phyloP scores from a whole-genome alignment of 2,113 vertebrate genomes.

The Trematomus loennbergii region DNA sequence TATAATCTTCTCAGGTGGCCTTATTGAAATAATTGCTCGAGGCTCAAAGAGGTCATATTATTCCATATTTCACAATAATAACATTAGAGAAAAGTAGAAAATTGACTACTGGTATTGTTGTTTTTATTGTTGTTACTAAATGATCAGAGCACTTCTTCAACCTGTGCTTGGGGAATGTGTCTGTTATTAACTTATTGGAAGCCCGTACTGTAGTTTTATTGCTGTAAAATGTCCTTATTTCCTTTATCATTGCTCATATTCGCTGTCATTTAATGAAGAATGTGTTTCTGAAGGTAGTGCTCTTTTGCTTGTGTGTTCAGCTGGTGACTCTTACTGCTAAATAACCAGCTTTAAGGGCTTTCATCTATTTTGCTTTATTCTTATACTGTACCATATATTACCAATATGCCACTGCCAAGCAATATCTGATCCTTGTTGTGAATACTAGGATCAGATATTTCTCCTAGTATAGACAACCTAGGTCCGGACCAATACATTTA shows the following conservation, averaged over 20 bases:
- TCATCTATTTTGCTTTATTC: not conserved
- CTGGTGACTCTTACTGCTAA: not conserved
- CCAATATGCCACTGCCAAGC: not conserved
- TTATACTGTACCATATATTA: not conserved
- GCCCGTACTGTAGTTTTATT: not conserved
- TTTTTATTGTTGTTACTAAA: not conserved
- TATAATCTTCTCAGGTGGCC: not conserved
- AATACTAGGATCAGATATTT: no score
- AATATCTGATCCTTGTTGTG: not conserved
- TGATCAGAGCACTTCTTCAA: not conserved
- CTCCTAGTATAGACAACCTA: no score
- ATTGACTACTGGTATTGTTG: not conserved
- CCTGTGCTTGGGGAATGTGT: not conserved
- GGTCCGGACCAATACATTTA: no score
- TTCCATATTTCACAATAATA: not conserved
- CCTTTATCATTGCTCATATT: not conserved
- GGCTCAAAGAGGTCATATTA: not conserved
- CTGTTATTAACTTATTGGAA: not conserved
- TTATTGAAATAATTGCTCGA: not conserved
- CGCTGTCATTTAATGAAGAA: not conserved
- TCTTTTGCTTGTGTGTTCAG: not conserved
- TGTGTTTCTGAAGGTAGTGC: not conserved
- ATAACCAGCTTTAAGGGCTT: conserved; percentile 1
- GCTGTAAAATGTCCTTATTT: not conserved
- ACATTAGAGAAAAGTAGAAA: not conserved